phyloP scores from a whole-genome alignment of 2,888 invertebrate genomes.

The Cyclophora albipunctata region DNA sequence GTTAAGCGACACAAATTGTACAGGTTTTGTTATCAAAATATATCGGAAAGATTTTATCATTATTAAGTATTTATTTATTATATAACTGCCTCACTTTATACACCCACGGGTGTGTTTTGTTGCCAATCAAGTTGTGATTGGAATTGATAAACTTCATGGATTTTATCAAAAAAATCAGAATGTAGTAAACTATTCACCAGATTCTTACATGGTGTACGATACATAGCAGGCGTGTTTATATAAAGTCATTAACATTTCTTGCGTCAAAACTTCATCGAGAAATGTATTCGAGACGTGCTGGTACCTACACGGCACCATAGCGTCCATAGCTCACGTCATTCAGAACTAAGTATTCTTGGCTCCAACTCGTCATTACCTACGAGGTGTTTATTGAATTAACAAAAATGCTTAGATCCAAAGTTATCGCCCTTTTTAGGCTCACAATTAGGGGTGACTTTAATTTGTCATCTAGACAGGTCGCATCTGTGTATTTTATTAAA shows the following conservation, averaged over 20 bases:
- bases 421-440: constrained; percentile 31
- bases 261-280: constrained; percentile 50
- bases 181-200: too few species aligned
- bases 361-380: constrained; percentile 40
- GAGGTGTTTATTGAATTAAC: constrained; percentile 45
- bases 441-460: constrained; percentile 34
- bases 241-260: constrained; percentile 53
- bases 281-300: constrained; percentile 31
- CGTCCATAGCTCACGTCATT: constrained; percentile 41
- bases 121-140: too few species aligned
- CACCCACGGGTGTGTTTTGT: too few species aligned
- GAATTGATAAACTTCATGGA: too few species aligned
- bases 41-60: too few species aligned
- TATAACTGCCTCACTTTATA: too few species aligned
- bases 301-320: constrained; percentile 1
- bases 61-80: too few species aligned
- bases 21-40: too few species aligned
- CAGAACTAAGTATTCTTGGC: constrained; percentile 57
- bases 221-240: constrained; percentile 26
- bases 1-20: constrained; percentile 1
- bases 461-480: constrained; percentile 35
- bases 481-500: constrained; percentile 13
- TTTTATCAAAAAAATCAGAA: too few species aligned
- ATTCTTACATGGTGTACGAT: not conserved
- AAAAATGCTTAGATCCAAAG: constrained; percentile 29